Evolutionary conservation across 2,888 invertebrate genomes (phyloP).

Genomic region (Thysanoteuthis rhombus): DNA sequence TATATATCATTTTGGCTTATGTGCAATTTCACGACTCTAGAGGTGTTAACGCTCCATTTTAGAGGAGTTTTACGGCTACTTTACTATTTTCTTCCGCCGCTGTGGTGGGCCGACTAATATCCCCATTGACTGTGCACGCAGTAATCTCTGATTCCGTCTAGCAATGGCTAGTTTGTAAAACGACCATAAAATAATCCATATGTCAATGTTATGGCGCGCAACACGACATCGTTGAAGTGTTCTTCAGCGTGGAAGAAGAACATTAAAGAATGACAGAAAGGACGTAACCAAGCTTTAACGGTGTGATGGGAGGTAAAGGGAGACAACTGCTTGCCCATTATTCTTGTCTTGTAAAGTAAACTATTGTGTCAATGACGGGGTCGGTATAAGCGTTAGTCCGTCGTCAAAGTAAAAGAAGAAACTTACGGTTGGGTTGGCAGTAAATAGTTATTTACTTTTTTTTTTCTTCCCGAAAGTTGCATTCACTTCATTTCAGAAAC

Average conservation of each 20-base stretch:
- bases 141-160: neutral
- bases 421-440: neutral
- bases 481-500: neutral
- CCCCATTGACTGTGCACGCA: neutral
- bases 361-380: neutral
- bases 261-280: neutral
- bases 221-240: constrained; percentile 12
- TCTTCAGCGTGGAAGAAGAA: neutral
- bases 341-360: neutral
- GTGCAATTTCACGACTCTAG: neutral
- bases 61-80: neutral
- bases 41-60: neutral
- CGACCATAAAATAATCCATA: constrained; percentile 12
- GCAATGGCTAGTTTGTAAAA: constrained; percentile 12
- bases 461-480: neutral
- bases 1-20: neutral
- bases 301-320: neutral
- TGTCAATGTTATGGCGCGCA: neutral
- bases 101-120: neutral
- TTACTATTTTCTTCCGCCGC: neutral
- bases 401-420: neutral
- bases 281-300: neutral
- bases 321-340: neutral
- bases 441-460: neutral
- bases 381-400: too few relatives aligned